These are phyloP conservation scores for Pseudochromis fuscus DNA, from an alignment of 2,797 vertebrate species.

Conservation along the genomic window DNA sequence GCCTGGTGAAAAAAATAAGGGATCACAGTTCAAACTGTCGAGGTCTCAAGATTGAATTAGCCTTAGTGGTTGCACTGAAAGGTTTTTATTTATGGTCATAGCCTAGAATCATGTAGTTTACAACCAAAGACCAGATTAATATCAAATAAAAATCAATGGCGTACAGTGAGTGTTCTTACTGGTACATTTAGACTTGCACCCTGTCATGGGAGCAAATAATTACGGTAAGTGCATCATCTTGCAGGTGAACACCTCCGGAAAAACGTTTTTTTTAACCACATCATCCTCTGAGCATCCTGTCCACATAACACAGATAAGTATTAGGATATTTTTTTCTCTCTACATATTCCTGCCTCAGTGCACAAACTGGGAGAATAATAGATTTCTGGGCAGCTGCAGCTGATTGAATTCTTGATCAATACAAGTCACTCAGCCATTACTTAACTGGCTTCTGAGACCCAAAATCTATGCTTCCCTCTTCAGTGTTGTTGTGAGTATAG, in stretches of 20 bases:
- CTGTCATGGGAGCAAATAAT: neutral
- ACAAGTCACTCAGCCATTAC: constrained; percentile 14
- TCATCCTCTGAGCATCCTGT: neutral
- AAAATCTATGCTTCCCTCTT: neutral
- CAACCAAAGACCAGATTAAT: too few relatives aligned
- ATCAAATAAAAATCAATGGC: too few relatives aligned
- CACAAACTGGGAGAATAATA: constrained; percentile 13
- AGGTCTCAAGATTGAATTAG: neutral
- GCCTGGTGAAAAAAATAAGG: neutral
- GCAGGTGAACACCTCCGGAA: neutral
- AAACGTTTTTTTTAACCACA: neutral
- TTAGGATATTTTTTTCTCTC: neutral
- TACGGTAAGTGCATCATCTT: neutral
- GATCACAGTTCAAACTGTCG: neutral
- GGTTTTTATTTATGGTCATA: too few relatives aligned
- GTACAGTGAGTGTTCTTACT: too few relatives aligned
- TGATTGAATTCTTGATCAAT: constrained; percentile 19
- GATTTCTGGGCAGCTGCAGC: neutral
- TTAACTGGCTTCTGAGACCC: neutral
- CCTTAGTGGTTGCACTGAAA: too few relatives aligned
- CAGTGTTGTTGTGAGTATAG: neutral
- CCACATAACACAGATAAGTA: neutral
- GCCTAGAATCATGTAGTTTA: too few relatives aligned
- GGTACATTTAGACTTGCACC: constrained; percentile 12
- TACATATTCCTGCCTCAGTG: neutral